Evolutionary conservation across 2,888 invertebrate species (phyloP), one percentile per base, ranked within the genome.

Genomic region (Sesia bembeciformis): DNA sequence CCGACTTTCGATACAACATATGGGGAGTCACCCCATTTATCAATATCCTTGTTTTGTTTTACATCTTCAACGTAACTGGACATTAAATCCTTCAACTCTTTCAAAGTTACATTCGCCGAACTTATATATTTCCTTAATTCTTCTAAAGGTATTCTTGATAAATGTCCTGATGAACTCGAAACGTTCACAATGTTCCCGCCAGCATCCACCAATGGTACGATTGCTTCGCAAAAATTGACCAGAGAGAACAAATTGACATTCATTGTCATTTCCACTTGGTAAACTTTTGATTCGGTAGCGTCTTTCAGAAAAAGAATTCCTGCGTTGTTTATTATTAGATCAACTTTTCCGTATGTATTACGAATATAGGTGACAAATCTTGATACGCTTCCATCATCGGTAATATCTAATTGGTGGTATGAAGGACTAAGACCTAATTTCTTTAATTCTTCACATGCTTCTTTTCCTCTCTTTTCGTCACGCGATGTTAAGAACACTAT

Each of bases 1-100:
- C 92, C 95, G 5, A 95, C 93, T 85, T 96, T 96, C 0, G 95
- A 94, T 1, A 93, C 91, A 0, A 90, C 90, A 65, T 96, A 96
- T 0, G 94, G 88, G 1, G 91, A 92, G 46, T 84, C 82, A 0
- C 92, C 90, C 93, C 93, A 94, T 7, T 79, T 72, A 5, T 55
- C 61, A 3, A 74, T 60, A 38, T 81, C 79, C 52, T 60, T 72
- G 52, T 70, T 68, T n/a, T 59, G 57, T 60, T 67, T 77, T 1
- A 85, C 91, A 66, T 84, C 91, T 84, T 90, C 76, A 0, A 95
- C 83, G 81, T 94, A 96, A 60, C 90, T 80, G 1, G 84, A 80
- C 87, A 94, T 92, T 39, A 95, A 72, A 4, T 69, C 70, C 58
- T 86, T 90, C 53, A 96, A 76, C 55, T 90, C 76, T 1, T 84